Evolutionary conservation across 2,797 vertebrate species (phyloP), one percentile per base, ranked within the genome.

Genomic region (Bovichtus variegatus): DNA sequence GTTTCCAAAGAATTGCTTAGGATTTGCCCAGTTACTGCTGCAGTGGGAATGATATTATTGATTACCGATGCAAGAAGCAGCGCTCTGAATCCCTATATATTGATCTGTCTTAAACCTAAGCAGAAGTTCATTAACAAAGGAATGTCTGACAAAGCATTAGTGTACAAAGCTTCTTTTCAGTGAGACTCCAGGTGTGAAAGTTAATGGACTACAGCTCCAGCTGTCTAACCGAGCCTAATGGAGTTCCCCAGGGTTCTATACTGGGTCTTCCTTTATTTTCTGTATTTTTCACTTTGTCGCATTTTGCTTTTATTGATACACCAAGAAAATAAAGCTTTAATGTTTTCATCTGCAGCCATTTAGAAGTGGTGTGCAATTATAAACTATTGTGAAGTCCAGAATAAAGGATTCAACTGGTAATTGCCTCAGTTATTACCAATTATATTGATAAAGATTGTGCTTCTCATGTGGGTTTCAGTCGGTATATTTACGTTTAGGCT

Each of bases 91-190:
- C 12, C 21, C 21, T 25, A 23, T 38, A 36, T 53, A 67, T 69
- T 40, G 66, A 75, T 68, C 36, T 10, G 18, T 63, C n/a, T 41
- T 23, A 31, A 55, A 49, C 49, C 23, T 19, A 59, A 54, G 49
- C 47, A 38, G 59, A 44, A 23, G 29, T 34, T 64, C 40, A 63
- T 78, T 38, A 59, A 34, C 21, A 49, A 25, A 25, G 23, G 21
- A 58, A 77, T 16, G 5, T 66, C 43, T 69, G 59, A 76, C 21
- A 19, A 62, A 59, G 47, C 57, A 15, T 50, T 74, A 15, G 12
- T 62, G 62, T 19, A 19, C 49, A 44, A 0, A 40, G 25, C 4
- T 15, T 29, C n/a, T 55, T 34, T 8, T 47, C 53, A 2, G 5
- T 44, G 19, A 31, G 27, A 50, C 29, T n/a, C 16, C 10, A 6